These are phyloP conservation scores for Mongoloraphidia duomilia DNA, from an alignment of 2,888 invertebrate genomes.

Conservation along the genomic window DNA sequence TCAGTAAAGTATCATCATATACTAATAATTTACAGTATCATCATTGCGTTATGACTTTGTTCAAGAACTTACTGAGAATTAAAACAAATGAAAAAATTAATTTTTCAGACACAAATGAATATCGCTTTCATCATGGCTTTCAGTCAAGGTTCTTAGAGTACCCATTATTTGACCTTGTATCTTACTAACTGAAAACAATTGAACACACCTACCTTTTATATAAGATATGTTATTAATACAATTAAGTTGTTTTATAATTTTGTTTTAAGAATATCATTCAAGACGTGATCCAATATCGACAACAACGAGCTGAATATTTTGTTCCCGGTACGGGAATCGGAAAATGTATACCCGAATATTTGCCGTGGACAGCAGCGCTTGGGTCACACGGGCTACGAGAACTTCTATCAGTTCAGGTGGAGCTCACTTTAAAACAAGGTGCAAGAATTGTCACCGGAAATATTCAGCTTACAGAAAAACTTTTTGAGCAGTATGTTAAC, in stretches of 20 bases:
- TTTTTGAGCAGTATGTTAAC: conserved; percentile 55
- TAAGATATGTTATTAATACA: conserved; percentile 1
- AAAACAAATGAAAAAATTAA: background rate
- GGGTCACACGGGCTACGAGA: conserved; percentile 38
- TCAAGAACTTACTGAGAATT: background rate
- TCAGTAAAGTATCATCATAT: background rate
- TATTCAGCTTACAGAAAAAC: conserved; percentile 35
- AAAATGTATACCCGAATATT: conserved; percentile 38
- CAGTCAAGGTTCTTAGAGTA: too few species aligned
- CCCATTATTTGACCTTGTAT: too few species aligned
- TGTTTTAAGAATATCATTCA: conserved; percentile 6
- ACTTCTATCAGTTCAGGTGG: conserved; percentile 32
- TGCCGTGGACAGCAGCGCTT: conserved; percentile 60
- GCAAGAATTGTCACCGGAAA: conserved; percentile 38
- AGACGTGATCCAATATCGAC: conserved; percentile 43
- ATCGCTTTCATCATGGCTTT: background rate
- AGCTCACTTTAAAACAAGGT: conserved; percentile 33
- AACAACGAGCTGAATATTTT: conserved; percentile 39
- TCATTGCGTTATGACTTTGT: too few species aligned
- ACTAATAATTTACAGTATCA: too few species aligned
- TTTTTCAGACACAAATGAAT: background rate
- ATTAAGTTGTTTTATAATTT: background rate
- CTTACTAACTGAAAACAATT: too few species aligned
- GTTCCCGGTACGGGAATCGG: conserved; percentile 28
- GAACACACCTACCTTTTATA: too few species aligned